Conservation (phyloP, 2,888 invertebrate species). For the Mesorhabditis spiculigera region DNA sequence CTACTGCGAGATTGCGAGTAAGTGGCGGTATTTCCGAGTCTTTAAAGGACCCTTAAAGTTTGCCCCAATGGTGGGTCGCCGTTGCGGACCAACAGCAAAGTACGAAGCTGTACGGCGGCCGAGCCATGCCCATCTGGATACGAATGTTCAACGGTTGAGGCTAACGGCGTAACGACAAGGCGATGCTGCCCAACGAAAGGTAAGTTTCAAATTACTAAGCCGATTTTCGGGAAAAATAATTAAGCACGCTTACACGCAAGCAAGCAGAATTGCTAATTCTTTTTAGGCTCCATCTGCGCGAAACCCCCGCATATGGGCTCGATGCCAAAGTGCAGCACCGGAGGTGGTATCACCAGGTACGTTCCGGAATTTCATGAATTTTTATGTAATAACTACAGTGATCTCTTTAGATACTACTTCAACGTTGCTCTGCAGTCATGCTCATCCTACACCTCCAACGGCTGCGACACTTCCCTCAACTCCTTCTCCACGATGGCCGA, state of each 20-base stretch:
- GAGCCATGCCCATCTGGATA: slow-evolving; percentile 37
- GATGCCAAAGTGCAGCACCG: slow-evolving; percentile 33
- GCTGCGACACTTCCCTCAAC: slow-evolving; percentile 47
- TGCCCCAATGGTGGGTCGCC: slow-evolving; percentile 44
- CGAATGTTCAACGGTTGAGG: slow-evolving; percentile 37
- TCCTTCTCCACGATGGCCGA: slow-evolving; percentile 40
- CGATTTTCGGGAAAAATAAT: background rate
- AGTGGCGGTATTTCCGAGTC: slow-evolving; percentile 6
- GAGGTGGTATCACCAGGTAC: slow-evolving; percentile 34
- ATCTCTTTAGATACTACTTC: slow-evolving; percentile 33
- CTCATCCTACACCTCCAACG: slow-evolving; percentile 37
- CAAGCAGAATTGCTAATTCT: too few species aligned
- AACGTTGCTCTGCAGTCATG: slow-evolving; percentile 40
- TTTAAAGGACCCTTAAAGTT: slow-evolving; percentile 15
- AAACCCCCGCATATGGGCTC: slow-evolving; percentile 39
- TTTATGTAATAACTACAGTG: background rate
- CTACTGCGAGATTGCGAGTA: slow-evolving; percentile 41
- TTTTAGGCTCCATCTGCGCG: slow-evolving; percentile 31
- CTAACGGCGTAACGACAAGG: slow-evolving; percentile 31
- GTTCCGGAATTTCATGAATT: background rate
- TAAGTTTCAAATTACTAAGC: background rate
- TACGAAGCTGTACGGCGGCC: slow-evolving; percentile 29
- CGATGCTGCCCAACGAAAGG: slow-evolving; percentile 43
- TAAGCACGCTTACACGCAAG: too few species aligned
- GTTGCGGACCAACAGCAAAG: slow-evolving; percentile 33